A percentile compares a stretch with the other conserved stretches of the same genome.
phyloP scores from a whole-genome alignment of 2,797 vertebrate genomes.

The Neomorphus geoffroyi region DNA sequence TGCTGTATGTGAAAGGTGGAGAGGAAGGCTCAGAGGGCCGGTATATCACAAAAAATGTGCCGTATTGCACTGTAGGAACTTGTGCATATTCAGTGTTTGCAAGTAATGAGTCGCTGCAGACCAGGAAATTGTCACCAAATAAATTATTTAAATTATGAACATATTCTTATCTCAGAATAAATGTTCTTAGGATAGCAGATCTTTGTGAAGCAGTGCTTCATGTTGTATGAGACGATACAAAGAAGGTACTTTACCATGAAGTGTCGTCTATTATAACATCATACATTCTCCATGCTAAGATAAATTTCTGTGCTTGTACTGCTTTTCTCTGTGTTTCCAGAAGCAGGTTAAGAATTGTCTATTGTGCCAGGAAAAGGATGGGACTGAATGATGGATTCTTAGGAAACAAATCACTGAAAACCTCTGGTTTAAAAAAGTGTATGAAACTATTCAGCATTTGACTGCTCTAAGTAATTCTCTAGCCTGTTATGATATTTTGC shows the following conservation, averaged over 20 bases:
- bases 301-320: not conserved
- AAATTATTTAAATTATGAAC: not conserved
- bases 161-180: not conserved
- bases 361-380: not conserved
- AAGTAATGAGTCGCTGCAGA: not conserved
- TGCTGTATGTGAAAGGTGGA: not conserved
- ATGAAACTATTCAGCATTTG: not conserved
- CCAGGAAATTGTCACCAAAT: not conserved
- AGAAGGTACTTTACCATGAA: not conserved
- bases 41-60: not conserved
- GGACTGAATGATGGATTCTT: not conserved
- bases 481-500: not conserved
- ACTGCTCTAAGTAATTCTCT: not conserved
- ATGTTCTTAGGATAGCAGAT: not conserved
- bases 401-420: not conserved
- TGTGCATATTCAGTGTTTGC: not conserved
- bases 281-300: not conserved
- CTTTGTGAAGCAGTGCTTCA: not conserved
- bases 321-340: not conserved
- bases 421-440: not conserved
- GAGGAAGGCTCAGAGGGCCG: not conserved
- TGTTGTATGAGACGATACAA: not conserved
- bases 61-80: not conserved
- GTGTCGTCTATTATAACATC: not conserved
- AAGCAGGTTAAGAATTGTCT: not conserved